Conservation (phyloP, 2,797 vertebrate genomes). For the Echiichthys vipera region DNA sequence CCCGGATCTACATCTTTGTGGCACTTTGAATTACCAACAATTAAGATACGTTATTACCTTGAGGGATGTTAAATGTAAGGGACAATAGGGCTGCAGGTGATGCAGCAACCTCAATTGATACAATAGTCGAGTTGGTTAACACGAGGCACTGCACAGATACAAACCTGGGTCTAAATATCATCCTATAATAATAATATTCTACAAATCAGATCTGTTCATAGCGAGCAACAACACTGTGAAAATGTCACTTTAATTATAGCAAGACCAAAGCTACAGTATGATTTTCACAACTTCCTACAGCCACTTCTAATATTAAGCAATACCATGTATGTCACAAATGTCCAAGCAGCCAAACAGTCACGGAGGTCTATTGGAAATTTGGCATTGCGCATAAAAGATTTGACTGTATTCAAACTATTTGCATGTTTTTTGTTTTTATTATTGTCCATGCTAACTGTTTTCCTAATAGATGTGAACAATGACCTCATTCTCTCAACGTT, state of each 20-base stretch:
- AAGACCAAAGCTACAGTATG: neutral
- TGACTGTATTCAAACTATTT: neutral
- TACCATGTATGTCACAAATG: neutral
- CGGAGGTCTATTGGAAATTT: neutral
- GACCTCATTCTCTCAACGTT: constrained; percentile 8
- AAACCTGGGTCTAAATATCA: neutral
- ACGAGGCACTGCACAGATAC: neutral
- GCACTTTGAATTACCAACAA: neutral
- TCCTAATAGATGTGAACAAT: neutral
- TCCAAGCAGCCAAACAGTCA: neutral
- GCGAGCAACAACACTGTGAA: neutral
- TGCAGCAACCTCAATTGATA: neutral
- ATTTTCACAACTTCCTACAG: neutral
- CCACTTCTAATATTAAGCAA: neutral
- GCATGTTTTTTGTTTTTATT: neutral
- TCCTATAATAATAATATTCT: neutral
- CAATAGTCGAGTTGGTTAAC: neutral
- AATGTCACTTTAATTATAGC: neutral
- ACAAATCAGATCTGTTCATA: neutral
- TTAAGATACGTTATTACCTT: neutral
- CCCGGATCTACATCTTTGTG: neutral
- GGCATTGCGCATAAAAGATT: neutral
- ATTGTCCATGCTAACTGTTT: neutral
- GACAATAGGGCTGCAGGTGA: neutral
- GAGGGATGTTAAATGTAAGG: neutral